These are phyloP conservation scores for Oryzias sinensis DNA, from an alignment of 2,797 vertebrate genomes.

Conservation along the genomic window DNA sequence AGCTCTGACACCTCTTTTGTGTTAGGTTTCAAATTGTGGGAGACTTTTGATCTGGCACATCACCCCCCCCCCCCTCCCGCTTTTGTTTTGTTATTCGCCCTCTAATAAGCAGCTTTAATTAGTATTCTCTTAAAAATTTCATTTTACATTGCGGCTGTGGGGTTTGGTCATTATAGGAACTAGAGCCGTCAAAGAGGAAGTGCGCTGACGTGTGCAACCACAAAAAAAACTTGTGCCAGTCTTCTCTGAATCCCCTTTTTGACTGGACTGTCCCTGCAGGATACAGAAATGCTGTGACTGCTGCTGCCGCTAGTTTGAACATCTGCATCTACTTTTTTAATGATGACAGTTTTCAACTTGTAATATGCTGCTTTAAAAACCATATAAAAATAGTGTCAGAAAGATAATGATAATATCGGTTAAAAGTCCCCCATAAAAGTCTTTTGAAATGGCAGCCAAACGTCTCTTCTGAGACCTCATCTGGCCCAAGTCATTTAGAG, in stretches of 20 bases:
- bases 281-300: constrained; percentile 2
- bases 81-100: constrained; percentile 47
- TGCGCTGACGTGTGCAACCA: constrained; percentile 36
- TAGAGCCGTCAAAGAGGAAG: constrained; percentile 48
- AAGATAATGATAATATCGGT: neutral
- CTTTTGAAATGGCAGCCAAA: constrained; percentile 31
- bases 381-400: too few species aligned
- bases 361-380: too few species aligned
- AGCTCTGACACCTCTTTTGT: constrained; percentile 45
- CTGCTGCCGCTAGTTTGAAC: neutral
- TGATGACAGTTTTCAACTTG: neutral
- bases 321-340: neutral
- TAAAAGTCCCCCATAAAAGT: constrained; percentile 4
- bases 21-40: constrained; percentile 30
- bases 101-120: constrained; percentile 66
- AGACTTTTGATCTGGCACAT: constrained; percentile 51
- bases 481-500: constrained; percentile 40
- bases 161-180: constrained; percentile 60
- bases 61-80: constrained; percentile 10
- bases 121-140: constrained; percentile 58
- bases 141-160: constrained; percentile 53
- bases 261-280: neutral
- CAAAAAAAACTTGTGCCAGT: constrained; percentile 23
- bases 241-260: constrained; percentile 28
- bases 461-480: constrained; percentile 45